phyloP scores from a whole-genome alignment of 2,888 invertebrate genomes.

The Elegia similella region DNA sequence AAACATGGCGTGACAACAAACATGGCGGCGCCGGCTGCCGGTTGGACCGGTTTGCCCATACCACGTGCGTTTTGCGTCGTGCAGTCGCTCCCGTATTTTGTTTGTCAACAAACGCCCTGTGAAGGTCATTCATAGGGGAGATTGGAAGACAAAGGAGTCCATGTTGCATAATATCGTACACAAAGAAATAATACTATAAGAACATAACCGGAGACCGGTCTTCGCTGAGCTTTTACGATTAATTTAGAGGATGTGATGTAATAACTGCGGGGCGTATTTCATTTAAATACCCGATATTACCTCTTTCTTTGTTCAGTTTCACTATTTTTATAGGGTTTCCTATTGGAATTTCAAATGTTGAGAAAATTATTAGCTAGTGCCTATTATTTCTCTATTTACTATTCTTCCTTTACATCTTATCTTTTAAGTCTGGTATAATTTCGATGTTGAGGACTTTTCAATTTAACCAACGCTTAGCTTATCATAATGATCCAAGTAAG shows the following conservation, averaged over 20 bases:
- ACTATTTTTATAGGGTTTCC: conserved; percentile 25
- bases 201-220: conserved; percentile 10
- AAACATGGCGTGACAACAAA: conserved; percentile 77
- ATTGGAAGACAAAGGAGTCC: conserved; percentile 62
- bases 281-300: conserved; percentile 26
- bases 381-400: too few species aligned
- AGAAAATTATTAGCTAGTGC: too few species aligned
- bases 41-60: conserved; percentile 67
- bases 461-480: too few species aligned
- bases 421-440: too few species aligned
- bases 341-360: neutral
- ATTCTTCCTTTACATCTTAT: too few species aligned
- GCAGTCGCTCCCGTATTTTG: conserved; percentile 65
- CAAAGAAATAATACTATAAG: conserved; percentile 21
- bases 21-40: conserved; percentile 76
- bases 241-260: conserved; percentile 20
- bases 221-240: conserved; percentile 12
- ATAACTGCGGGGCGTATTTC: conserved; percentile 29
- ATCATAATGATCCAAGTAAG: too few species aligned
- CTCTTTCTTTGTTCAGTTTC: conserved; percentile 30
- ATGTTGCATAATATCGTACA: conserved; percentile 47
- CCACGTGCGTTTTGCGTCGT: conserved; percentile 74
- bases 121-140: conserved; percentile 73
- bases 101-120: conserved; percentile 78
- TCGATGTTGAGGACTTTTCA: too few species aligned